Evolutionary conservation across 2,888 invertebrate species (phyloP).

Genomic region (Ellobium chinense): DNA sequence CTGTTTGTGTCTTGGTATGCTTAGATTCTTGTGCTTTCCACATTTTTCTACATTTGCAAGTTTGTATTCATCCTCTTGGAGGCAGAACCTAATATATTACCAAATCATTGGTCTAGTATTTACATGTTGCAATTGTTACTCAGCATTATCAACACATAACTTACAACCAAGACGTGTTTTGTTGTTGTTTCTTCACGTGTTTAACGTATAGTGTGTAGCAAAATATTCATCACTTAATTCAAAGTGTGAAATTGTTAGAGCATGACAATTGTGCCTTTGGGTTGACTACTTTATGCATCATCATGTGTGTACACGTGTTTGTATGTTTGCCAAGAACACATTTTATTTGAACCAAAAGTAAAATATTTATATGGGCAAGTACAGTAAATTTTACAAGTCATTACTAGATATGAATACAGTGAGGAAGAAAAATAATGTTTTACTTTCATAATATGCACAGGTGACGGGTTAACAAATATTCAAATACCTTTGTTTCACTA

Average conservation of each 20-base stretch:
- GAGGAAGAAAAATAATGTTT: too few species aligned
- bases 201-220: background rate
- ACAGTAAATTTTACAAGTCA: too few species aligned
- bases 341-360: conserved; percentile 18
- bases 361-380: too few species aligned
- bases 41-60: too few species aligned
- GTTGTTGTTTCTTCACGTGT: background rate
- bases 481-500: too few species aligned
- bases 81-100: background rate
- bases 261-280: conserved; percentile 31
- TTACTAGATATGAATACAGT: too few species aligned
- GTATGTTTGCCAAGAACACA: conserved; percentile 13
- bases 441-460: too few species aligned
- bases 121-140: background rate
- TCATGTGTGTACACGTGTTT: conserved; percentile 25
- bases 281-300: conserved; percentile 34
- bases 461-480: too few species aligned
- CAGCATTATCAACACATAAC: background rate
- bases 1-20: too few species aligned
- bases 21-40: too few species aligned
- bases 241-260: conserved; percentile 13
- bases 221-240: conserved; percentile 16
- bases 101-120: background rate
- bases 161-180: background rate
- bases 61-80: background rate